Conservation (phyloP, 2,888 invertebrate species). For the Pimpla rufipes region DNA sequence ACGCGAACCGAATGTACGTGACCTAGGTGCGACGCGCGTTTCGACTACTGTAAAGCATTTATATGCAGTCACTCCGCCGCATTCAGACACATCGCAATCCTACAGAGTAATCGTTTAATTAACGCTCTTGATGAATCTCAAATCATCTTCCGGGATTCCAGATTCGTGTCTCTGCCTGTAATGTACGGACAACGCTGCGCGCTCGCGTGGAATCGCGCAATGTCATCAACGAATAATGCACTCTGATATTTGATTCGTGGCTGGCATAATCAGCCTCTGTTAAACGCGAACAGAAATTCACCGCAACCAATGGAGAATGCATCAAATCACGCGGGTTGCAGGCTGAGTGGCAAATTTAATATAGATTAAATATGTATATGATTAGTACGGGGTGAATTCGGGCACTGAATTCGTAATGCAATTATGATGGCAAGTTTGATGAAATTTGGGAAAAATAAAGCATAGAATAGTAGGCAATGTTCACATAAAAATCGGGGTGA, state of each 20-base stretch:
- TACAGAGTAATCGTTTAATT: constrained; percentile 57
- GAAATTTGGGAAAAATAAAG: background rate
- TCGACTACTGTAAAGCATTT: background rate
- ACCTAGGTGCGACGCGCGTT: constrained; percentile 45
- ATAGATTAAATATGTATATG: background rate
- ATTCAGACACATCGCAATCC: constrained; percentile 13
- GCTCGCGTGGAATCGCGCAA: background rate
- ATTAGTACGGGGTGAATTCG: background rate
- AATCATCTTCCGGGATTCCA: constrained; percentile 59
- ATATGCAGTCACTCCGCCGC: constrained; percentile 26
- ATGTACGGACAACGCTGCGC: background rate
- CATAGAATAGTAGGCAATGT: background rate
- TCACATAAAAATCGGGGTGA: background rate
- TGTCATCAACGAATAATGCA: constrained; percentile 38
- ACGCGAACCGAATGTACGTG: constrained; percentile 60
- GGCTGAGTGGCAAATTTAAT: background rate
- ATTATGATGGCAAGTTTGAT: background rate
- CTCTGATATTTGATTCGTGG: constrained; percentile 48
- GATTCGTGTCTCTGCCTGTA: constrained; percentile 15
- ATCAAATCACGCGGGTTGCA: constrained; percentile 4
- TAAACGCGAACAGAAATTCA: constrained; percentile 1
- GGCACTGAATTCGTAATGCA: background rate
- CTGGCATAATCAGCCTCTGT: constrained; percentile 9
- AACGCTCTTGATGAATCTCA: constrained; percentile 60
- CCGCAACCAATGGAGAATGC: constrained; percentile 3